phyloP scores from a whole-genome alignment of 2,888 invertebrate species.

The Aspidiotus rigidus region DNA sequence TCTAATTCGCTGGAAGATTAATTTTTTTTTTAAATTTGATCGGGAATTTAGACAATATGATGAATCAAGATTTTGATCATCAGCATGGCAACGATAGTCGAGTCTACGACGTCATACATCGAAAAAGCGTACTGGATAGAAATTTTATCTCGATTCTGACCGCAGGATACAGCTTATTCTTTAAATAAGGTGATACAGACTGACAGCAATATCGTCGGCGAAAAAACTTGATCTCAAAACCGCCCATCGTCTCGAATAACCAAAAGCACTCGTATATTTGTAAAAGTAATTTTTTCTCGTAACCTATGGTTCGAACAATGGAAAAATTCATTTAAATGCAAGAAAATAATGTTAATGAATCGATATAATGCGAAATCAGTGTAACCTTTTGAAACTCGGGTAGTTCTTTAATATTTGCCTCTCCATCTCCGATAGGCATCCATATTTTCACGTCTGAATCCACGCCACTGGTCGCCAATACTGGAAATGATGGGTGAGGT shows the following conservation, averaged over 20 bases:
- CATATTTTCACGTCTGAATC: conserved; percentile 90
- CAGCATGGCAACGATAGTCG: no score
- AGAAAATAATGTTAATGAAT: not conserved
- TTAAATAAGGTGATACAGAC: not conserved
- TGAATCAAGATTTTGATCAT: no score
- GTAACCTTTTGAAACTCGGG: conserved; percentile 25
- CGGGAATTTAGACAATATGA: no score
- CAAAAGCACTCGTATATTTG: not conserved
- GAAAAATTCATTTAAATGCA: not conserved
- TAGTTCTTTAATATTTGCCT: not conserved
- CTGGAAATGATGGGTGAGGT: conserved; percentile 76
- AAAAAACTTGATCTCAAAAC: conserved; percentile 1
- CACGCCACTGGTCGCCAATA: conserved; percentile 82
- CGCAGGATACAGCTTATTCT: no score
- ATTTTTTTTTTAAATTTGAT: no score
- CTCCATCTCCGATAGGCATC: conserved; percentile 55
- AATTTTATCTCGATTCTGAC: no score
- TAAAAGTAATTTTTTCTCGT: conserved; percentile 6
- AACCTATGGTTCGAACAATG: conserved; percentile 1
- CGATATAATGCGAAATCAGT: not conserved
- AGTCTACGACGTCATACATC: no score
- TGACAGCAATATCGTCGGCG: conserved; percentile 1
- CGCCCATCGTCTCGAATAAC: not conserved
- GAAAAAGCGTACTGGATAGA: no score
- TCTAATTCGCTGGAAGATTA: no score